Evolutionary conservation across 1,140 invertebrate genomes (phyloP), one percentile per base, ranked within the genome.

Genomic region (Neelides sp.): DNA sequence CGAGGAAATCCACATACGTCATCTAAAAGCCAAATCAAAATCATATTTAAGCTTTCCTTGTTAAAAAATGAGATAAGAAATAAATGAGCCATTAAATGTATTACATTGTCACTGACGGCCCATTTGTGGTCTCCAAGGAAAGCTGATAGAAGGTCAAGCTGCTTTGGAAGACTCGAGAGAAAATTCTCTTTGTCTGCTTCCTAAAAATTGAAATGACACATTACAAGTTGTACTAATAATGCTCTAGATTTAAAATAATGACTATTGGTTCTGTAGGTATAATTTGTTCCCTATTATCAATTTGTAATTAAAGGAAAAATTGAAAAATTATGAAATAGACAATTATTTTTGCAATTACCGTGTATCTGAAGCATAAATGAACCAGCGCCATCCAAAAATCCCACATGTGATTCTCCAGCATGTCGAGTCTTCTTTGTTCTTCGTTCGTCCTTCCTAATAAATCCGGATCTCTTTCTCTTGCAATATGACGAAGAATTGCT

Each of bases 401-500:
- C 56, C 64, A 63, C 1, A 68, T 57, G 50, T 71, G 65, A 35
- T 72, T 69, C 46, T 72, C 66, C 30, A 72, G 58, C 55, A 74
- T 61, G 53, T 74, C 71, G 37, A 68, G 64, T 8, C 65, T 48
- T 2, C 64, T 61, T 39, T 63, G 62, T 42, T 73, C 71, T 30
- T 67, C 61, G 34, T 63, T 63, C 10, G 64, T 66, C 20, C 63
- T 65, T n/a, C 71, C 72, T 52, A 61, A 46, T 3, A 74, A 54
- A 2, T 32, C 10, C 3, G 51, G 51, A 37, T 69, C 59, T 44
- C 69, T 61, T 51, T 72, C 71, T 10, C 72, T 52, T 7, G 66
- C 72, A 37, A 76, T 60, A 56, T 74, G 68, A 7, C 69, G 62
- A 20, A 74, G 49, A 48, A 76, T 75, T 7, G 74, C 69, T 50